phyloP scores from a whole-genome alignment of 1,140 invertebrate genomes.

The Drosophila seguyi region DNA sequence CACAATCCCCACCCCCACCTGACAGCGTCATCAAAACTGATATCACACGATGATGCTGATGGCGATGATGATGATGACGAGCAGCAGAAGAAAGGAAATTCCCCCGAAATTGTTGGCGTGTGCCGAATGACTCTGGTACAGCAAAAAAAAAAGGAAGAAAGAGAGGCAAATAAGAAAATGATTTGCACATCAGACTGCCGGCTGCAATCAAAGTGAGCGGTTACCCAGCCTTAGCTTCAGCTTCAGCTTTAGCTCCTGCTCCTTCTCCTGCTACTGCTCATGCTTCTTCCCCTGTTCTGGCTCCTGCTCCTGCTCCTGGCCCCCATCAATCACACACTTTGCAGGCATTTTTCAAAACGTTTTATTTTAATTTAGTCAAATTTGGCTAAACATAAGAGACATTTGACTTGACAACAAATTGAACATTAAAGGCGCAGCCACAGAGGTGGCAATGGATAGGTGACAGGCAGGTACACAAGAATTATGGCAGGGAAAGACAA shows the following conservation, averaged over 20 bases:
- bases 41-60: slow-evolving; percentile 38
- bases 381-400: slow-evolving; percentile 27
- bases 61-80: slow-evolving; percentile 33
- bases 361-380: slow-evolving; percentile 46
- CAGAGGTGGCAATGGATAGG: neutral
- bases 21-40: slow-evolving; percentile 45
- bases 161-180: slow-evolving; percentile 38
- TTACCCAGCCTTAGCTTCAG: neutral
- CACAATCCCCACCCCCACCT: neutral
- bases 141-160: slow-evolving; percentile 19
- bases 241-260: neutral
- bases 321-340: slow-evolving; percentile 33
- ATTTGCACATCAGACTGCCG: slow-evolving; percentile 41
- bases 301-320: neutral
- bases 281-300: neutral
- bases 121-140: slow-evolving; percentile 35
- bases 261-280: neutral
- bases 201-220: slow-evolving; percentile 53
- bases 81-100: slow-evolving; percentile 21
- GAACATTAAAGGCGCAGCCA: slow-evolving; percentile 2
- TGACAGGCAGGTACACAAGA: neutral
- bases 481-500: neutral
- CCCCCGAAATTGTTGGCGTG: slow-evolving; percentile 34
- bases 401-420: slow-evolving; percentile 29
- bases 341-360: slow-evolving; percentile 30